These are phyloP conservation scores for Cabera pusaria DNA, from an alignment of 2,888 invertebrate species.

Conservation along the genomic window DNA sequence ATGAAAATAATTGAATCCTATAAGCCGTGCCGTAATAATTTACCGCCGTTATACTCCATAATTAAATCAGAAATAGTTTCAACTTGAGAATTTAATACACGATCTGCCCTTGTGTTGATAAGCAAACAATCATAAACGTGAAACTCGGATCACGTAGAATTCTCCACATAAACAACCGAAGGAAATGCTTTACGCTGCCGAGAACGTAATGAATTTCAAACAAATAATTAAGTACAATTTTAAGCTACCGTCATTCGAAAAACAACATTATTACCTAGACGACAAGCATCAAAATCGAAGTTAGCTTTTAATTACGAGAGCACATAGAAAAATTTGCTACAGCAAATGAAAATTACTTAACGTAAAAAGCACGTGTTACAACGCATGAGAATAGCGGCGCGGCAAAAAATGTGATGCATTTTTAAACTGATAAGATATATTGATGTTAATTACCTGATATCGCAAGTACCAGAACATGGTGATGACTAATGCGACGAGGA, in stretches of 20 bases:
- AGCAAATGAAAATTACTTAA: constrained; percentile 7
- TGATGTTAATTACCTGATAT: constrained; percentile 83
- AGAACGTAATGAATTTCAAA: constrained; percentile 18
- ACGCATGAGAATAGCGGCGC: constrained; percentile 10
- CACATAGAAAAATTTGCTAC: constrained; percentile 9
- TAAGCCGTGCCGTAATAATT: too few species aligned
- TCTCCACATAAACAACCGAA: constrained; percentile 33
- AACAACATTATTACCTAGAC: constrained; percentile 2
- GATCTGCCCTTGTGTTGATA: constrained; percentile 1
- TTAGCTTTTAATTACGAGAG: too few species aligned
- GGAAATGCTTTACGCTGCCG: constrained; percentile 29
- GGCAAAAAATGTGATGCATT: constrained; percentile 14
- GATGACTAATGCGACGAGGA: constrained; percentile 86
- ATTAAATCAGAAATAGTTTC: too few species aligned
- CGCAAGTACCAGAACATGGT: constrained; percentile 90
- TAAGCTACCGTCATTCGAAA: constrained; percentile 4
- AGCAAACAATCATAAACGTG: constrained; percentile 3
- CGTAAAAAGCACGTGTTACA: constrained; percentile 14
- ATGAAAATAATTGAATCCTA: too few species aligned
- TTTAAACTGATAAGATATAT: constrained; percentile 6
- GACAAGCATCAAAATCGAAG: background rate
- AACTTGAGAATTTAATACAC: too few species aligned
- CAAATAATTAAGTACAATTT: constrained; percentile 4
- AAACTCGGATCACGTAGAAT: background rate
- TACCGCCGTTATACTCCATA: too few species aligned